A percentile compares a stretch with the other conserved stretches of the same genome.
Evolutionary conservation across 2,797 vertebrate species (phyloP).

Genomic region (Pagetopsis macropterus): DNA sequence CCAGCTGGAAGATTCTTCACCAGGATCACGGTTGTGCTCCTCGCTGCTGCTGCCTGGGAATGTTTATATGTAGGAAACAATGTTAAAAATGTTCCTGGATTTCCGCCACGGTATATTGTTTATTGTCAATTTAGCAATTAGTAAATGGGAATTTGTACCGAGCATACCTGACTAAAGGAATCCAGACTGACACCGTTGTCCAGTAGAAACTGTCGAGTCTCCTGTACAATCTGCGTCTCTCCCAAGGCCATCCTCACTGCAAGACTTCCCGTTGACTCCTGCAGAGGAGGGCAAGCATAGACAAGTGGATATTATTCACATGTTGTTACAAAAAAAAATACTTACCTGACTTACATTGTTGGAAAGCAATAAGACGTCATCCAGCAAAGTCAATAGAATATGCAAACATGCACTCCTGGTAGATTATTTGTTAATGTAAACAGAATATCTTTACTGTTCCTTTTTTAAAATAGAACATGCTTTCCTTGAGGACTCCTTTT

Average conservation of each 20-base stretch:
- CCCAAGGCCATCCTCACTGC: slow-evolving; percentile 95
- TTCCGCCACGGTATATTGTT: not conserved
- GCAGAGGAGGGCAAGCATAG: slow-evolving; percentile 27
- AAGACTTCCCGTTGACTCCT: slow-evolving; percentile 93
- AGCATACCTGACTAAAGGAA: slow-evolving; percentile 93
- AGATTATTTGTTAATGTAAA: not conserved
- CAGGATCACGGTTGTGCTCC: slow-evolving; percentile 91
- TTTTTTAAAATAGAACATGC: not conserved
- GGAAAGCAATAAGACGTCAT: not conserved
- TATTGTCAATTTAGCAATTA: not conserved
- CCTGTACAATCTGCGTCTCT: slow-evolving; percentile 95
- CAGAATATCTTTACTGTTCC: no score
- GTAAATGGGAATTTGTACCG: not conserved
- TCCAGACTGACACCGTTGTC: slow-evolving; percentile 92
- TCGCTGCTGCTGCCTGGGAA: slow-evolving; percentile 85
- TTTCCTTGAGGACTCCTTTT: not conserved
- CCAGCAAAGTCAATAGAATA: not conserved
- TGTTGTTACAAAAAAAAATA: not conserved
- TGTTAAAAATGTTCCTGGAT: not conserved
- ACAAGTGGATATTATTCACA: not conserved
- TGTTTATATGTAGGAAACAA: not conserved
- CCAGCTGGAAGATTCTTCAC: slow-evolving; percentile 93
- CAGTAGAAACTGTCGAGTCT: slow-evolving; percentile 91
- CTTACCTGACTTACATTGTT: not conserved
- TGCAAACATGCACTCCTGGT: not conserved